Evolutionary conservation across 2,888 invertebrate genomes (phyloP).

Genomic region (Notodonta ziczac): DNA sequence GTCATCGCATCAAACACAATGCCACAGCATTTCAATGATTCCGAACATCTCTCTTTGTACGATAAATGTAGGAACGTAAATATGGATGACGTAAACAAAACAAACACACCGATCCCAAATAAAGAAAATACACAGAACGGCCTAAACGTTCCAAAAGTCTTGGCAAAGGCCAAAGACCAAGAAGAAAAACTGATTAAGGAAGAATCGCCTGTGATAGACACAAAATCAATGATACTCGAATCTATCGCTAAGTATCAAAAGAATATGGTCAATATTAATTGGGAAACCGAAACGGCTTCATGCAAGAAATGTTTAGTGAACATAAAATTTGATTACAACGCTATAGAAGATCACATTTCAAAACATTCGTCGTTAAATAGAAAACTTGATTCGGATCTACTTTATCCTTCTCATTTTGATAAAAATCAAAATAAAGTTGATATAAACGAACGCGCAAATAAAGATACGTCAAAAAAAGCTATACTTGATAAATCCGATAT

Average conservation of each 20-base stretch:
- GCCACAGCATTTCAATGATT: constrained; percentile 42
- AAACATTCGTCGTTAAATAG: constrained; percentile 15
- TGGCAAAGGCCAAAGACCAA: background rate
- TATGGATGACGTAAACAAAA: background rate
- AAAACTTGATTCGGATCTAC: constrained; percentile 13
- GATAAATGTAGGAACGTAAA: constrained; percentile 9
- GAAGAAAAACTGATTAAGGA: background rate
- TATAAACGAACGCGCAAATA: constrained; percentile 15
- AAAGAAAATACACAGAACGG: background rate
- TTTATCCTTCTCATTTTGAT: constrained; percentile 20
- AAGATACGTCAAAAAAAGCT: constrained; percentile 6
- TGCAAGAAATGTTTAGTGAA: constrained; percentile 36
- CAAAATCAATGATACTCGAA: constrained; percentile 31
- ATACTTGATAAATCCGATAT: constrained; percentile 12
- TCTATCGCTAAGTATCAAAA: constrained; percentile 29
- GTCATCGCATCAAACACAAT: constrained; percentile 30
- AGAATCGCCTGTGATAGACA: constrained; percentile 19
- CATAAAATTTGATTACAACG: constrained; percentile 25
- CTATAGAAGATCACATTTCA: constrained; percentile 38
- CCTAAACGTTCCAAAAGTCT: background rate
- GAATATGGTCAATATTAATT: constrained; percentile 41
- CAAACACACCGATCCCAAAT: background rate
- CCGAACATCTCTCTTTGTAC: constrained; percentile 34
- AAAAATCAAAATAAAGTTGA: constrained; percentile 21
- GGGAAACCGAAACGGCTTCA: constrained; percentile 36